Evolutionary conservation across 2,113 vertebrate species (phyloP).

Genomic region (Spea multiplicata): DNA sequence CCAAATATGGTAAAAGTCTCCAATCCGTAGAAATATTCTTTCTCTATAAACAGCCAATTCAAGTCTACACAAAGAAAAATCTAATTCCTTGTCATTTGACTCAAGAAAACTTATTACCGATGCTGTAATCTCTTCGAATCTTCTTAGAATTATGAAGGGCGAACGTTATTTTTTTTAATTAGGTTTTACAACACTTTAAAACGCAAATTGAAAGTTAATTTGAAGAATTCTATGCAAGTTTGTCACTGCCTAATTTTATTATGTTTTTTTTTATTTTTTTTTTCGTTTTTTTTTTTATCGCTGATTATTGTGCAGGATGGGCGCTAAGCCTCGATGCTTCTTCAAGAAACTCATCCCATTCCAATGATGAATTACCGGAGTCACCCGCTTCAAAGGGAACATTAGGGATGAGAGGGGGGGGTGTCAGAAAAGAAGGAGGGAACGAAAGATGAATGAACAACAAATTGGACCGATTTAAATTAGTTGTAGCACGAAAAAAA

Average conservation of each 20-base stretch:
- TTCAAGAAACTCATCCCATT: slow-evolving; percentile 8
- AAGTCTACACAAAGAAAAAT: too few species aligned
- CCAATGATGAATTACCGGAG: slow-evolving; percentile 38
- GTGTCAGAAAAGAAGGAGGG: not conserved
- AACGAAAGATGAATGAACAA: slow-evolving; percentile 6
- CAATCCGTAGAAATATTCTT: too few species aligned
- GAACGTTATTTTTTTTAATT: not conserved
- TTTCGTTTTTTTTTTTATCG: not conserved
- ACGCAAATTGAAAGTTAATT: slow-evolving; percentile 20
- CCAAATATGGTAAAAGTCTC: too few species aligned
- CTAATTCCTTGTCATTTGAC: too few species aligned
- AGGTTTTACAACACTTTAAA: not conserved
- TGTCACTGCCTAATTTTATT: slow-evolving; percentile 25
- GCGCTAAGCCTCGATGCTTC: not conserved
- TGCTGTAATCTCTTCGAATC: too few species aligned
- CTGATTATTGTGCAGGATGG: slow-evolving; percentile 7
- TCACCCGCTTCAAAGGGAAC: slow-evolving; percentile 10
- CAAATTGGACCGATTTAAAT: slow-evolving; percentile 32
- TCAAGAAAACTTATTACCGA: too few species aligned
- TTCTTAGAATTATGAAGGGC: too few species aligned
- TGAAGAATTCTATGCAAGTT: slow-evolving; percentile 15
- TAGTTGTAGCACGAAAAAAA: slow-evolving; percentile 11
- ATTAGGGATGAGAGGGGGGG: slow-evolving; percentile 12
- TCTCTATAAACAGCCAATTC: too few species aligned
- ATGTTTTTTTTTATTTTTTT: not conserved